Base-by-base conservation (phyloP, 2,888 invertebrate species). In the Dryobota labecula region DNA sequence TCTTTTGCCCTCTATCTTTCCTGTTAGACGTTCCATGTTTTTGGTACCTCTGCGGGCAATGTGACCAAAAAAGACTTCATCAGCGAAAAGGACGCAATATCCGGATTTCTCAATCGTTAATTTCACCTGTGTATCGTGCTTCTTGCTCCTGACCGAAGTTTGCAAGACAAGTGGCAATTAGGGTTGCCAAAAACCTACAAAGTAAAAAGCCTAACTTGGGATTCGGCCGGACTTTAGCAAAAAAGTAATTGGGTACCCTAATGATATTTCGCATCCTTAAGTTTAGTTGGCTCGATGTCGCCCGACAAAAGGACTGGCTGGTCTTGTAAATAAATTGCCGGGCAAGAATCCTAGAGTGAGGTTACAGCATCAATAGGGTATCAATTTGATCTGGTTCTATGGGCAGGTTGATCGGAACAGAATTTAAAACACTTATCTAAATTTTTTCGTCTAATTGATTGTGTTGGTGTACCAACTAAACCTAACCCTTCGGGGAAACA, bases 211-310 rank as follows among this genome's bases (percentile, higher is more conserved):
- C 27, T 27, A 27, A 45, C 38, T 53, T 54, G 33, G 20, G 6
- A 61, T 45, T 61, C 56, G 30, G 1, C 43, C 30, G 47, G 49
- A 45, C 13, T 47, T 36, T 20, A 27, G n/a, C 45, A 58, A 77
- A 70, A 74, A 74, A 53, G 24, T 56, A 61, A 78, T 71, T 49
- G 54, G 30, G 60, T 61, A 24, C 36, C 43, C 43, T 56, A 75
- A 78, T 71, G 72, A 78, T 49, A 60, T 54, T 54, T 49, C 20
- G n/a, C 13, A 15, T 33, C 41, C 47, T 74, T 70, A 41, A 78
- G 56, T 71, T 78, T 30, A 20, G 9, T 49, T 56, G 8, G 49
- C 7, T 20, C 43, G 20, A 38, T 45, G 36, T 77, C 36, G 47
- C 2, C 9, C 30, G 36, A 61, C 33, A 54, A 78, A 54, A 47